Base-by-base conservation (phyloP, 2,797 vertebrate species). In the Triplophysa yarkandensis region DNA sequence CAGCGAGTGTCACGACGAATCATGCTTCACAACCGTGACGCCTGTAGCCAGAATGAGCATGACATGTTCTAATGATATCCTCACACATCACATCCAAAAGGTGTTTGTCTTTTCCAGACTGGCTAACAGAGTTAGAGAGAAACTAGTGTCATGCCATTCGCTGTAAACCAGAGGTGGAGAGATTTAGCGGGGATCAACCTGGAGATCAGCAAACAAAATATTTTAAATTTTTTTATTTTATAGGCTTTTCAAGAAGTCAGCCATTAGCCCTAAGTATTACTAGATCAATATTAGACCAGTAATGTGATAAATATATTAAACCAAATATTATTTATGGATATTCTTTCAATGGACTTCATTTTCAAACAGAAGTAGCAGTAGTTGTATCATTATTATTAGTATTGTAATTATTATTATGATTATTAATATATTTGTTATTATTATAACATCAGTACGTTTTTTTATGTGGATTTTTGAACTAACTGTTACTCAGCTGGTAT, bases 71-170 rank as follows among this genome's bases (percentile, higher is more conserved):
- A 86, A 87, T 90, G 86, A 88, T 89, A 88, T 85, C 86, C 84
- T 86, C 82, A 82, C 86, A 86, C 80, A 78, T 88, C 85, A 87
- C 80, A 30, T 82, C 85, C 90, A 91, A 89, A 91, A 90, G 90
- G 92, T 89, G 87, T 90, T 90, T 90, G 88, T 90, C 90, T 90
- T 86, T 87, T 90, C 82, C 83, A 81, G 84, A 81, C 85, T 68
- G 76, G 81, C 87, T 88, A 88, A 88, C 83, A 84, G 81, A 85
- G 80, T 79, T 73, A 66, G 39, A 83, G 46, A 62, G 23, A 66
- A 83, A 84, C 77, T 66, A 80, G 74, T 61, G 68, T 25, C 36
- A 23, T 61, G 68, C 25, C 36, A 41, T 72, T 28, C 13, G 13
- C 54, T 64, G 25, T 63, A 9, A 54, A 62, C 39, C 28, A n/a